Percentiles rank a stretch among this genome's conserved stretches.
Conservation (phyloP, 2,113 vertebrate genomes). For the Coptodon bakossiorum region DNA sequence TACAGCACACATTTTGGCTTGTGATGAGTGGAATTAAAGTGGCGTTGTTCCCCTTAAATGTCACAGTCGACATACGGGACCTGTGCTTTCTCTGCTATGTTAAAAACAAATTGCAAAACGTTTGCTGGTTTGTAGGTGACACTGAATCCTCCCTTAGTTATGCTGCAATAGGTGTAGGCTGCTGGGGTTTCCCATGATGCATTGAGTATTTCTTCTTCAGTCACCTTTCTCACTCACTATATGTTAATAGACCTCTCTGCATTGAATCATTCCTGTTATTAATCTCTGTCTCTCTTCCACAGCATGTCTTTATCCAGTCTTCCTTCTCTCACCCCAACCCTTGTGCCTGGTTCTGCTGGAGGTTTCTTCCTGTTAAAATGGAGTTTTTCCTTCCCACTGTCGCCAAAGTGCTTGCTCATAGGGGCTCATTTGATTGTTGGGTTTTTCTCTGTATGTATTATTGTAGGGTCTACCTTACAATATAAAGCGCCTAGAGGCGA, state of each 20-base stretch:
- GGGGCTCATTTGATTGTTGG: fast-evolving
- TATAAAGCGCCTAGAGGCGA: fast-evolving
- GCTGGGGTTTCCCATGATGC: not conserved
- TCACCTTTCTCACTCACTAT: not conserved
- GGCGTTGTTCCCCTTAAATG: not conserved
- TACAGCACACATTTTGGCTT: not conserved
- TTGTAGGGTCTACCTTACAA: not conserved
- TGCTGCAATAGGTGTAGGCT: not conserved
- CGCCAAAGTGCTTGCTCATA: not conserved
- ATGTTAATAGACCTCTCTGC: not conserved
- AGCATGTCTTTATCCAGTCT: not conserved
- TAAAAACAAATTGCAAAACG: not conserved
- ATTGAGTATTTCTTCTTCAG: not conserved
- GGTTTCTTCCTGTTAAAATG: not conserved
- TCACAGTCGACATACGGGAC: not conserved
- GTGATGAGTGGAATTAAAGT: not conserved
- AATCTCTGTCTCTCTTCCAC: not conserved
- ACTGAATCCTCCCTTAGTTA: not conserved
- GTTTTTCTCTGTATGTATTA: not conserved
- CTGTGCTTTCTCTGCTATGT: not conserved
- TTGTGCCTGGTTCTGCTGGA: not conserved
- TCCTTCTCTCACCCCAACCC: not conserved
- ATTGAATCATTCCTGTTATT: not conserved
- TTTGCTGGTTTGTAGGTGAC: not conserved
- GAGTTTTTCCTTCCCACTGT: fast-evolving